phyloP scores from a whole-genome alignment of 2,797 vertebrate species.

The Rhadinocentrus ornatus region DNA sequence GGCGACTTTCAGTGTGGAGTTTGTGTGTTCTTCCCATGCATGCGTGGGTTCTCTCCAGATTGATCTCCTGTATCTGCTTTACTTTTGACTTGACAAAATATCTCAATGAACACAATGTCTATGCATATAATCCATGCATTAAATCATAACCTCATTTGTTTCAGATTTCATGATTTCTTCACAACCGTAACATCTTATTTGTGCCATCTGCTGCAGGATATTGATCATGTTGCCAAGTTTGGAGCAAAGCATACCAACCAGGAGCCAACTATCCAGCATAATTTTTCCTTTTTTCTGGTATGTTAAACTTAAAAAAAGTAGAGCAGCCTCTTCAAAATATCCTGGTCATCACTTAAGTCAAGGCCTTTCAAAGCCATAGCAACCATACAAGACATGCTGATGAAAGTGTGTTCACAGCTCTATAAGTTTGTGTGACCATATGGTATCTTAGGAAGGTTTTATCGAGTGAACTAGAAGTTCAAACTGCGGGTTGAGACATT shows the following conservation, averaged over 20 bases:
- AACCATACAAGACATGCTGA: conserved; percentile 60
- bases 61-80: no score
- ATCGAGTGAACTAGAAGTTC: conserved; percentile 58
- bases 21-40: no score
- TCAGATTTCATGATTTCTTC: background rate
- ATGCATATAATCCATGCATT: conserved; percentile 1
- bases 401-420: conserved; percentile 42
- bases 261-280: background rate
- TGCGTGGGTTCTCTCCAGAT: no score
- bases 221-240: conserved; percentile 18
- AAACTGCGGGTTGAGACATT: conserved; percentile 51
- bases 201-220: background rate
- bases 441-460: conserved; percentile 67
- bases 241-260: conserved; percentile 24
- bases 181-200: conserved; percentile 13
- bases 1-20: no score
- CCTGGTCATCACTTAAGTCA: conserved; percentile 55
- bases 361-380: conserved; percentile 45
- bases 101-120: background rate
- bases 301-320: no score
- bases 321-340: no score
- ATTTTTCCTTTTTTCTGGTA: no score
- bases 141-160: conserved; percentile 6
- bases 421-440: conserved; percentile 43
- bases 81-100: no score